Evolutionary conservation across 2,888 invertebrate species (phyloP), one percentile per base, ranked within the genome.

Genomic region (Erebia palarica): DNA sequence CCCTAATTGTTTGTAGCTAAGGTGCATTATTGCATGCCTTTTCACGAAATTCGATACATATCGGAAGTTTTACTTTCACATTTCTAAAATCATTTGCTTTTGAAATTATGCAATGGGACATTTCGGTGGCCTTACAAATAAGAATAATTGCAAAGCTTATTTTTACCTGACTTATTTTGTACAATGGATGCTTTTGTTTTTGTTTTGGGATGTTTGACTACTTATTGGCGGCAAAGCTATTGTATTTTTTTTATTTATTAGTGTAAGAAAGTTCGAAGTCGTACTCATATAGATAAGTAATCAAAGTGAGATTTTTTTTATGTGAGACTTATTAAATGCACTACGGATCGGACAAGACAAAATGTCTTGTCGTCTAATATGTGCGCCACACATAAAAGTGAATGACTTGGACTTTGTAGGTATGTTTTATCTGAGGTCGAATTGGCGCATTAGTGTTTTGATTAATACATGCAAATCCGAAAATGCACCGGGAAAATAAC

Each of bases 61-160:
- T 67, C 49, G 59, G 65, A 75, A 73, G 75, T 73, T 75, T 87
- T 81, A 88, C 90, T 90, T 90, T 91, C 88, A 84, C 85, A 83
- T 83, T 86, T 84, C 82, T 83, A 81, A 80, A 81, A 80, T 73
- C 74, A 59, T 64, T 64, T 70, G 72, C 76, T 75, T 73, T 71
- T 61, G 76, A 76, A 76, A 77, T 78, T 79, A 79, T 79, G 79
- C 79, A 80, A 80, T 75, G 70, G 73, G 73, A 76, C 75, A 74
- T 68, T 65, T 68, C 63, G 49, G 64, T 71, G 70, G 73, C 78
- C 76, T 74, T 49, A 53, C 42, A 27, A 70, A 58, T 4, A 4
- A 27, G 0, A 27, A 3, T 27, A 3, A 27, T 68, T 65, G 61
- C 10, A 66, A 69, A 63, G 63, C 47, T 55, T 60, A 36, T 65